phyloP scores from a whole-genome alignment of 2,113 vertebrate species.

The Cinclus cinclus region DNA sequence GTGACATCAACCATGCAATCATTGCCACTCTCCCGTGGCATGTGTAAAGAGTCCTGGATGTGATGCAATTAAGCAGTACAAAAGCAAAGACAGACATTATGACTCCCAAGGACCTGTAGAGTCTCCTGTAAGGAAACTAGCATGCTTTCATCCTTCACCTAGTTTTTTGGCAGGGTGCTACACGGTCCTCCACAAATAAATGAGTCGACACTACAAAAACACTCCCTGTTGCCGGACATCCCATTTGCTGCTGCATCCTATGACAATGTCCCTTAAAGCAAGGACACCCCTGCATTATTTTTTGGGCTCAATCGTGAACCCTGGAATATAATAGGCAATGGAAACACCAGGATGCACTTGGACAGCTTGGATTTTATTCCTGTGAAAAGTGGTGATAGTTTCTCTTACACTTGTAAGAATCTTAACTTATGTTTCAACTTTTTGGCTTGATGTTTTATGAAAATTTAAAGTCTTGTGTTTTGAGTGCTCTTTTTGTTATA shows the following conservation, averaged over 20 bases:
- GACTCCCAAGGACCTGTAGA: not conserved
- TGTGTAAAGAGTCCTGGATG: not conserved
- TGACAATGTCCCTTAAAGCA: not conserved
- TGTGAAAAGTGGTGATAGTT: not conserved
- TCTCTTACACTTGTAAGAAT: not conserved
- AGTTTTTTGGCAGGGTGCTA: not conserved
- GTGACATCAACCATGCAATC: not conserved
- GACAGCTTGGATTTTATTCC: not conserved
- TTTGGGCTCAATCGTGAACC: not conserved
- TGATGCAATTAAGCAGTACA: not conserved
- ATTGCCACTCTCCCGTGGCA: accelerated
- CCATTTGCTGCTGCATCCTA: not conserved
- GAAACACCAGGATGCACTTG: not conserved
- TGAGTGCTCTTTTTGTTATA: not conserved
- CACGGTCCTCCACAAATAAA: not conserved
- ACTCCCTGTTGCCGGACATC: not conserved
- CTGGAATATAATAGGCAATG: not conserved
- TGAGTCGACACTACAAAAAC: not conserved
- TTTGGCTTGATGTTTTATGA: not conserved
- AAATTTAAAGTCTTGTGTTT: not conserved
- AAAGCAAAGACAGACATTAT: not conserved
- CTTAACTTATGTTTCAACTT: not conserved
- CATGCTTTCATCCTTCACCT: accelerated
- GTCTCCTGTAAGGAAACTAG: not conserved
- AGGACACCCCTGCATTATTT: not conserved